Evolutionary conservation across 2,888 invertebrate genomes (phyloP), one percentile per base, ranked within the genome.

Genomic region (Papilio demoleus): DNA sequence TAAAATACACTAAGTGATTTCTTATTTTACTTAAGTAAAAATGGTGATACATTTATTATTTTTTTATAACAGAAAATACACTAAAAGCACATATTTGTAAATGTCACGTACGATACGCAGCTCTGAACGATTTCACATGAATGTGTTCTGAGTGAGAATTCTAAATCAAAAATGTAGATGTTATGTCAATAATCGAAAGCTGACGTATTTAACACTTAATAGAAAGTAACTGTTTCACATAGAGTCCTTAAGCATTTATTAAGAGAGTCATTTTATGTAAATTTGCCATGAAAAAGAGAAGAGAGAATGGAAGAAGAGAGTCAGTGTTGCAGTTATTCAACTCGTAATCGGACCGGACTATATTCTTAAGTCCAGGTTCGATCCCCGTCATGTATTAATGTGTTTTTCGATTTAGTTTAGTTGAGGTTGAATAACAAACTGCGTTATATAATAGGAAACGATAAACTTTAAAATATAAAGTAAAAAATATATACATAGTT

Each of bases 61-160:
- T 56, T 56, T 56, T 56, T 56, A 50, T 56, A 31, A 31, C 11
- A 56, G 53, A 56, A 56, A 56, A 31, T 56, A 56, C 17, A 56
- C 8, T 27, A 56, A 31, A 9, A 56, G 53, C n/a, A 56, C 31
- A 17, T 31, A 31, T 56, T 56, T 56, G 53, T 31, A 56, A 27
- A 56, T 17, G 31, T 56, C 53, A 56, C 53, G 31, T 56, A 56
- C 31, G 53, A 1, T 56, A 56, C 53, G n/a, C 53, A 31, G 27
- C 31, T n/a, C 53, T 56, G 53, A 56, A 56, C 31, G n/a, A 17
- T 56, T 56, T 31, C 12, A 11, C 31, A 31, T 31, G 9, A 56
- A 56, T 31, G 17, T 31, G 53, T 3, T 31, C 53, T 14, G 14
- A 24, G 14, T 53, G 8, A 53, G n/a, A 14, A 56, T 31, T 56